These are phyloP conservation scores for Chrosomus eos DNA, from an alignment of 2,797 vertebrate genomes.

Conservation along the genomic window DNA sequence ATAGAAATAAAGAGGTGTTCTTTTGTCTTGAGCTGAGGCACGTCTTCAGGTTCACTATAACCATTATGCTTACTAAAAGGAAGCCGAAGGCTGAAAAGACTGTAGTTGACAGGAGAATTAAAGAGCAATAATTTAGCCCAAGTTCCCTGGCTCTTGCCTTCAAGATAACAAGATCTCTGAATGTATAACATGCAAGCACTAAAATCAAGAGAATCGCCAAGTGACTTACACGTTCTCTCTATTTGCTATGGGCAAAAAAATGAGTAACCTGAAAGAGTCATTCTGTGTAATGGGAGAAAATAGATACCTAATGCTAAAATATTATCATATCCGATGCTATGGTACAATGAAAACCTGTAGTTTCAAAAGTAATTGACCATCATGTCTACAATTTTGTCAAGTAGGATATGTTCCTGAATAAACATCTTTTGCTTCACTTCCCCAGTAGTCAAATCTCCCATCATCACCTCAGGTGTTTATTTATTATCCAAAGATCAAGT, in stretches of 20 bases:
- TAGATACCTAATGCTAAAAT: neutral
- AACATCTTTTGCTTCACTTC: neutral
- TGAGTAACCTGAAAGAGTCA: neutral
- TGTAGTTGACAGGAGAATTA: slow-evolving; percentile 57
- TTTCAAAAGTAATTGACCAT: neutral
- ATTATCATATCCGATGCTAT: neutral
- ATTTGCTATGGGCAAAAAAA: neutral
- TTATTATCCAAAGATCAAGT: slow-evolving; percentile 64
- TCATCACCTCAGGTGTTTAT: slow-evolving; percentile 61
- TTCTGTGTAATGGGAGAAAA: slow-evolving; percentile 3
- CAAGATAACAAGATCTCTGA: slow-evolving; percentile 51
- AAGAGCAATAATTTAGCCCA: slow-evolving; percentile 38
- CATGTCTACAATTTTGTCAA: neutral
- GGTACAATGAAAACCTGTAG: neutral
- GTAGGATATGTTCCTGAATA: neutral
- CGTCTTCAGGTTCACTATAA: slow-evolving; percentile 59
- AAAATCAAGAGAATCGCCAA: slow-evolving; percentile 36
- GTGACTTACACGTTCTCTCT: slow-evolving; percentile 10
- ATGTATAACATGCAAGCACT: slow-evolving; percentile 32
- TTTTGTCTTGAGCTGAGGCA: slow-evolving; percentile 36
- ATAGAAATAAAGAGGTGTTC: slow-evolving; percentile 34
- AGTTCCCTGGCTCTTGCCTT: slow-evolving; percentile 46
- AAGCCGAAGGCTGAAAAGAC: slow-evolving; percentile 56
- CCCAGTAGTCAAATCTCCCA: slow-evolving; percentile 57
- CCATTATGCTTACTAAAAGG: slow-evolving; percentile 63